Conservation (phyloP, 2,888 invertebrate genomes). For the Harpalus rufipes region DNA sequence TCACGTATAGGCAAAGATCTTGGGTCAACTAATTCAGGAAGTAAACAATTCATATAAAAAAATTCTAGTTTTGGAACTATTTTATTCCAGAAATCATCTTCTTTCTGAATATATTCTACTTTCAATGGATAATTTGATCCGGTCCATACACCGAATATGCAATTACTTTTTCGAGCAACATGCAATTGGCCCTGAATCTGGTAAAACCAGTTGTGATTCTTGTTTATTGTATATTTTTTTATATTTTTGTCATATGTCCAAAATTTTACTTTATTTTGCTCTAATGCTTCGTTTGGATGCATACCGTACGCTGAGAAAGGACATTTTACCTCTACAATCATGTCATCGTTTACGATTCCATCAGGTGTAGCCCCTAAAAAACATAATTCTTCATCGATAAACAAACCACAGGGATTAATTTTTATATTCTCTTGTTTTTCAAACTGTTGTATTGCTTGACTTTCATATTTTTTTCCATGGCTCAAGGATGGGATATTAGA, state of each 20-base stretch:
- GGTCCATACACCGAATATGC: background rate
- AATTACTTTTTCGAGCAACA: background rate
- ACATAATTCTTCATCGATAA: slow-evolving; percentile 53
- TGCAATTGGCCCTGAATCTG: background rate
- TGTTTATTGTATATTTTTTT: slow-evolving; percentile 7
- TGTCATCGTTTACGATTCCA: slow-evolving; percentile 54
- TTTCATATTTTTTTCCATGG: slow-evolving; percentile 21
- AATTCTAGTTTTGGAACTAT: no score
- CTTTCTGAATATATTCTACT: no score
- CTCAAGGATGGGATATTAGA: background rate
- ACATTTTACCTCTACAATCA: slow-evolving; percentile 57
- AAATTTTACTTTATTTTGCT: slow-evolving; percentile 22
- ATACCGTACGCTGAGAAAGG: slow-evolving; percentile 46
- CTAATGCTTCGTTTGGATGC: slow-evolving; percentile 9
- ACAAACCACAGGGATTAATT: slow-evolving; percentile 62
- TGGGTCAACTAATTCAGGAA: no score
- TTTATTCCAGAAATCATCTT: no score
- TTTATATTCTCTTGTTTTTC: slow-evolving; percentile 19
- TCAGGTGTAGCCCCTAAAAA: slow-evolving; percentile 60
- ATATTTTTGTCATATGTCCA: background rate
- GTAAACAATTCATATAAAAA: no score
- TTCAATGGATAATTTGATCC: background rate
- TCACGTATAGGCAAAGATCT: no score
- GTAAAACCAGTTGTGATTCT: slow-evolving; percentile 7
- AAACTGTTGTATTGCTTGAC: background rate